These are phyloP conservation scores for Hipparchia sbordonii DNA, from an alignment of 2,888 invertebrate species.

Conservation along the genomic window DNA sequence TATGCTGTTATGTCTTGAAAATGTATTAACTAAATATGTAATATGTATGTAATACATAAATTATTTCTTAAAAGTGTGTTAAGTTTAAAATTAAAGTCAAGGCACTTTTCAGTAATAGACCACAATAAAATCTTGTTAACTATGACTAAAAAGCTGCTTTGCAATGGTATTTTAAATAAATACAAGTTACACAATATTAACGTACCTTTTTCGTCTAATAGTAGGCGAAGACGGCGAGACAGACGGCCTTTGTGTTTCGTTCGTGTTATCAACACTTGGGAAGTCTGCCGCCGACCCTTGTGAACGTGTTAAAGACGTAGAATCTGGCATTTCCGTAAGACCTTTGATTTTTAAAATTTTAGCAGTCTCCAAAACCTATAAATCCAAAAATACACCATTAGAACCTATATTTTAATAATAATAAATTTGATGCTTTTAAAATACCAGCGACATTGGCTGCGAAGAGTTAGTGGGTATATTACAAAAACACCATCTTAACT, in stretches of 20 bases:
- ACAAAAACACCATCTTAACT: too few species aligned
- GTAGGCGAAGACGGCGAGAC: slow-evolving; percentile 83
- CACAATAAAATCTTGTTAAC: not conserved
- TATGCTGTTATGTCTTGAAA: too few species aligned
- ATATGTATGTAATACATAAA: too few species aligned
- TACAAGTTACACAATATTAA: not conserved
- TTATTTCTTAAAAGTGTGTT: too few species aligned
- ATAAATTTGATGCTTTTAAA: too few species aligned
- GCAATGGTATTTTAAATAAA: not conserved
- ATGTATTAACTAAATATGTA: too few species aligned
- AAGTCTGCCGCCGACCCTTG: slow-evolving; percentile 84
- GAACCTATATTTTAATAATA: too few species aligned
- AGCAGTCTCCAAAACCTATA: slow-evolving; percentile 88
- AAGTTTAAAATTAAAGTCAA: too few species aligned
- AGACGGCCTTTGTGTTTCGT: slow-evolving; percentile 83
- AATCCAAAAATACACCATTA: slow-evolving; percentile 2
- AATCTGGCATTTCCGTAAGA: slow-evolving; percentile 92
- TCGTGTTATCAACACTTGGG: slow-evolving; percentile 82
- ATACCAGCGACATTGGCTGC: too few species aligned
- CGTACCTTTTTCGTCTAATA: slow-evolving; percentile 75
- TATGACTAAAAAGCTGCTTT: not conserved
- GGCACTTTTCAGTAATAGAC: too few species aligned
- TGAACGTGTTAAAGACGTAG: slow-evolving; percentile 88
- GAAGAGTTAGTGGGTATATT: too few species aligned
- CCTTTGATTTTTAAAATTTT: slow-evolving; percentile 95